phyloP scores from a whole-genome alignment of 2,797 vertebrate genomes.

The Sebastes trivittatus region DNA sequence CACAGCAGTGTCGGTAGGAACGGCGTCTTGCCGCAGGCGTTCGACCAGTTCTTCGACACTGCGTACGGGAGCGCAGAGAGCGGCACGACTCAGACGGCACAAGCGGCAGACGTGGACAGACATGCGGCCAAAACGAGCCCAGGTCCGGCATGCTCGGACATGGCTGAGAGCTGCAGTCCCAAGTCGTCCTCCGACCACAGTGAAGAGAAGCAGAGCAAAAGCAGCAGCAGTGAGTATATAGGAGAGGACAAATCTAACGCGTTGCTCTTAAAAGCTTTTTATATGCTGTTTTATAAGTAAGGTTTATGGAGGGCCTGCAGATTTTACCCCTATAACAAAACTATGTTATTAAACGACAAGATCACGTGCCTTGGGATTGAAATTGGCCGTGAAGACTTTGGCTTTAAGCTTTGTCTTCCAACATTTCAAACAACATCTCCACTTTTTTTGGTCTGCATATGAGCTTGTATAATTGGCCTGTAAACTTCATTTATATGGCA shows the following conservation, averaged over 20 bases:
- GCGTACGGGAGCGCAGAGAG: constrained; percentile 90
- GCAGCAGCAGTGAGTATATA: constrained; percentile 88
- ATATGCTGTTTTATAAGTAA: constrained; percentile 99
- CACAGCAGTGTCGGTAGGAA: constrained; percentile 91
- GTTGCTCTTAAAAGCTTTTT: constrained; percentile 97
- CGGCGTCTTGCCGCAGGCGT: constrained; percentile 96
- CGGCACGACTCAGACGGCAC: constrained; percentile 79
- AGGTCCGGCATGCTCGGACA: constrained; percentile 83
- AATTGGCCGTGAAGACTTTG: constrained; percentile 97
- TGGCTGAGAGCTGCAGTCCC: constrained; percentile 91
- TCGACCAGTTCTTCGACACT: constrained; percentile 99
- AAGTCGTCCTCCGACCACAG: constrained; percentile 95
- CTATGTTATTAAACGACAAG: constrained; percentile 95
- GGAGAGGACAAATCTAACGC: constrained; percentile 81
- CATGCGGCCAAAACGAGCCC: constrained; percentile 83
- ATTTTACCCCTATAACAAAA: constrained; percentile 95
- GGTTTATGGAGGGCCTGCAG: constrained; percentile 98
- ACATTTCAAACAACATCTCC: constrained; percentile 30
- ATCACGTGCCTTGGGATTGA: constrained; percentile 98
- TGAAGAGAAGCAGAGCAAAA: constrained; percentile 91
- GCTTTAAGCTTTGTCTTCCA: constrained; percentile 74
- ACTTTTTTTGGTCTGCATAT: background rate
- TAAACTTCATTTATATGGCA: background rate
- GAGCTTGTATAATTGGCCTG: background rate
- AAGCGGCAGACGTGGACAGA: constrained; percentile 85